These are phyloP conservation scores for Corythaixoides concolor DNA, from an alignment of 2,113 vertebrate species.

Conservation along the genomic window DNA sequence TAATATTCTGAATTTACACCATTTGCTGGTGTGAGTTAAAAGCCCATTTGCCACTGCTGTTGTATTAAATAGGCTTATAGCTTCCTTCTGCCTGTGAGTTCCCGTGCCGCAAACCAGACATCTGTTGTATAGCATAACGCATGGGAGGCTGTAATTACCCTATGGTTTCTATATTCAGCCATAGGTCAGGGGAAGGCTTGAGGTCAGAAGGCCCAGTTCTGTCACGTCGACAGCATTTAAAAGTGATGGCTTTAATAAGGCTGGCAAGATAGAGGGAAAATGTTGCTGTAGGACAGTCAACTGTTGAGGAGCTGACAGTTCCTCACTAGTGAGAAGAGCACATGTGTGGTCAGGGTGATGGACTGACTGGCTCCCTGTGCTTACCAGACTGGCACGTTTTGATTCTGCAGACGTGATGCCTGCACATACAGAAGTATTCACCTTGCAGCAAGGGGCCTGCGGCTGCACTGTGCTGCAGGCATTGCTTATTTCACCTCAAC, in stretches of 20 bases:
- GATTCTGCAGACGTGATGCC: neutral
- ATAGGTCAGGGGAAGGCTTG: neutral
- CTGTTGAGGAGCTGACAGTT: neutral
- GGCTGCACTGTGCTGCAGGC: neutral
- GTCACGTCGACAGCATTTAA: neutral
- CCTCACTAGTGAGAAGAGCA: neutral
- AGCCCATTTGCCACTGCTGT: neutral
- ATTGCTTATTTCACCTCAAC: rapidly evolving
- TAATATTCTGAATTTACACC: neutral
- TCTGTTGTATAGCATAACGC: rapidly evolving
- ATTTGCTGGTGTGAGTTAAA: neutral
- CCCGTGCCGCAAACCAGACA: neutral
- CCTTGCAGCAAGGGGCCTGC: rapidly evolving
- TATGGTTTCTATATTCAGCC: neutral
- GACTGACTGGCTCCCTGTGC: neutral
- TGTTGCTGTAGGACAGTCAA: neutral
- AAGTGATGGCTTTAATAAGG: neutral
- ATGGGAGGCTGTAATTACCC: neutral
- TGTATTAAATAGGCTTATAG: neutral
- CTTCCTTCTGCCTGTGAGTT: neutral
- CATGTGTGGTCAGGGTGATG: neutral
- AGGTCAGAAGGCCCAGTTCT: neutral
- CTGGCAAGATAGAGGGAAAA: neutral
- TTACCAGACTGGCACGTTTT: neutral
- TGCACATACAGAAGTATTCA: neutral